A percentile compares a stretch with the other conserved stretches of the same genome.
Evolutionary conservation across 30 jellyfish, hydroid and myxozoan species (phyloP).

Genomic region (Turritopsis dohrnii): DNA sequence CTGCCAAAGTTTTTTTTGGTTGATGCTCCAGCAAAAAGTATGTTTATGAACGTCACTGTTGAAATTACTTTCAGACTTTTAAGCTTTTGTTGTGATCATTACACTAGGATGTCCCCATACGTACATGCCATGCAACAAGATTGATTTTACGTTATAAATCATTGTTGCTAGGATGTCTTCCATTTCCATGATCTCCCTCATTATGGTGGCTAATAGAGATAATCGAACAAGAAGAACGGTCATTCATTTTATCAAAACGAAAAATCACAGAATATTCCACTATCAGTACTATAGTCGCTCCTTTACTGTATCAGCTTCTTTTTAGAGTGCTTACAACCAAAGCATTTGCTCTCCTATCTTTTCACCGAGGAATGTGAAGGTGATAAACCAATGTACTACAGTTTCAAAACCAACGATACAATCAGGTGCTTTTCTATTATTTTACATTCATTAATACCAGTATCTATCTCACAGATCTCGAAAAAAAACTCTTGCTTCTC

Average conservation of each 20-base stretch:
- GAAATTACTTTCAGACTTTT: background rate
- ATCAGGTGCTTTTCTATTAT: conserved; percentile 76
- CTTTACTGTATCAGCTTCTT: background rate
- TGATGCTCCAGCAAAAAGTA: conserved; percentile 44
- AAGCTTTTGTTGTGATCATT: background rate
- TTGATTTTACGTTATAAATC: too few relatives aligned
- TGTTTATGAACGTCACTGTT: too few relatives aligned
- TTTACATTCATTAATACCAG: background rate
- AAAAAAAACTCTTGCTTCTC: too few relatives aligned
- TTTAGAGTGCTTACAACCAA: conserved; percentile 40
- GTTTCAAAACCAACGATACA: conserved; percentile 84
- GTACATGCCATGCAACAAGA: too few relatives aligned
- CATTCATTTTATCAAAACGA: too few relatives aligned
- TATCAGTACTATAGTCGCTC: background rate
- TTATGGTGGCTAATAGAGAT: too few relatives aligned
- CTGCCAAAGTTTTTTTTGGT: conserved; percentile 52
- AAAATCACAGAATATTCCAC: too few relatives aligned
- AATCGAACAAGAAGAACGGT: too few relatives aligned
- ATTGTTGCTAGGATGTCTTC: too few relatives aligned
- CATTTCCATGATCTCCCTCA: too few relatives aligned
- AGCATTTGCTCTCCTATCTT: conserved; percentile 49
- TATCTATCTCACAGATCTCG: too few relatives aligned
- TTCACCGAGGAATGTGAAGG: conserved; percentile 50
- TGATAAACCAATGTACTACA: conserved; percentile 71
- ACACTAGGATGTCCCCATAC: too few relatives aligned